Base-by-base conservation (phyloP, 1,140 invertebrate genomes). In the Brachionus asplanchnoidis region DNA sequence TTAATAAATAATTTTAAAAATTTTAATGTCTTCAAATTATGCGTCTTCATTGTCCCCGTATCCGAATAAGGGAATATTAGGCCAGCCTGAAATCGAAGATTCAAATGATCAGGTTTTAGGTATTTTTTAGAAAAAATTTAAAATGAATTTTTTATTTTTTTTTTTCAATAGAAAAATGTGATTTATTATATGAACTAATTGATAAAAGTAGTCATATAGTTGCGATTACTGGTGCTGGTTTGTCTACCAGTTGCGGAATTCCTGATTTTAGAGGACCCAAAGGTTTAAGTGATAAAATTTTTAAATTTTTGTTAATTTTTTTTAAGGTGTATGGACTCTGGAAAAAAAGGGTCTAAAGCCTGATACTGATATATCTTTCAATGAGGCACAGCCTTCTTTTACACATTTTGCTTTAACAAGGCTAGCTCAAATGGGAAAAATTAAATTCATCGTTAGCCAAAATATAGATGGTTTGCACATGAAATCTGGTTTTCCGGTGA, bases 381-480 rank as follows among this genome's bases (percentile, higher is more conserved):
- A 95, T 88, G 93, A 95, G 87, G 97, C 97, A 3, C 90, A 92
- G 85, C 97, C 97, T 42, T 98, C 97, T 26, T 93, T 93, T 87
- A 95, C 97, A 0, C 97, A 99, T 88, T 95, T 97, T 94, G 95
- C 95, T 66, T 88, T 99, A 20, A 93, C 93, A 85, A 93, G 93
- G 87, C 90, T 98, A 66, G 91, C 95, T 85, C 93, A 94, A 87
- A 88, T 88, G 86, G 90, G 88, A 88, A 85, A 85, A 84, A 77
- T 97, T 1, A 93, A 97, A 84, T 97, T 94, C 89, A 92, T 99
- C 23, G 92, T 99, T 8, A 97, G 95, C 87, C 97, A 99, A 90
- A 99, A 99, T 91, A 97, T 99, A 87, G 97, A 99, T 92, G 97
- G 97, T 0, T 90, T 99, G 32, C 96, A 98, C 91, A 90, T 97